Evolutionary conservation across 2,113 vertebrate genomes (phyloP).

Genomic region (Centropus unirufus): DNA sequence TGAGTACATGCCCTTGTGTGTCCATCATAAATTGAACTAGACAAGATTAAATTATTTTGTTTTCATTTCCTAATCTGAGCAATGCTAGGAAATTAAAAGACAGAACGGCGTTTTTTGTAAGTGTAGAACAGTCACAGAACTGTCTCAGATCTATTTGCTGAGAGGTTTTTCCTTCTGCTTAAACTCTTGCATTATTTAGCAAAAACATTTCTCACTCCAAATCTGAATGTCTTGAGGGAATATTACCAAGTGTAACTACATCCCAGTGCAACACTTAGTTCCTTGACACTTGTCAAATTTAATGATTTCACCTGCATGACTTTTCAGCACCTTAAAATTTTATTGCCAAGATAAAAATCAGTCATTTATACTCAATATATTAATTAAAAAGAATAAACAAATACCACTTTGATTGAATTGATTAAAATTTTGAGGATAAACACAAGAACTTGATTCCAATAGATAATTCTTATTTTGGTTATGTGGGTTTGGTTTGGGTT

Average conservation of each 20-base stretch:
- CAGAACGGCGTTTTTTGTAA: not conserved
- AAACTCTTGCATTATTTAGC: not conserved
- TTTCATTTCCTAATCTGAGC: not conserved
- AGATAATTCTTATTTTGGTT: not conserved
- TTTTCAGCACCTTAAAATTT: constrained; percentile 3
- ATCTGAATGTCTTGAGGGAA: constrained; percentile 1
- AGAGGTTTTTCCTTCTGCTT: not conserved
- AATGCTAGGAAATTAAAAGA: not conserved
- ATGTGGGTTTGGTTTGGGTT: too few species aligned
- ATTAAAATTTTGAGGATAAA: not conserved
- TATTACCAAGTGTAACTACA: not conserved
- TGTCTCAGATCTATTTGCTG: not conserved
- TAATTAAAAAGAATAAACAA: constrained; percentile 15
- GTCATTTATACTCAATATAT: constrained; percentile 9
- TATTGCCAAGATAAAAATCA: constrained; percentile 22
- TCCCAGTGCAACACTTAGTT: not conserved
- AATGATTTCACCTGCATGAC: constrained; percentile 3
- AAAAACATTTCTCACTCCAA: not conserved
- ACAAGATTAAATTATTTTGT: not conserved
- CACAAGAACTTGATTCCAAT: not conserved
- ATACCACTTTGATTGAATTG: not conserved
- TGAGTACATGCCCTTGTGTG: not conserved
- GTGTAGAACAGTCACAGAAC: not conserved
- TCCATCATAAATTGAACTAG: not conserved
- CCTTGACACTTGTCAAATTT: not conserved